Conservation (phyloP, 2,113 vertebrate species). For the Chinchilla lanigera region DNA sequence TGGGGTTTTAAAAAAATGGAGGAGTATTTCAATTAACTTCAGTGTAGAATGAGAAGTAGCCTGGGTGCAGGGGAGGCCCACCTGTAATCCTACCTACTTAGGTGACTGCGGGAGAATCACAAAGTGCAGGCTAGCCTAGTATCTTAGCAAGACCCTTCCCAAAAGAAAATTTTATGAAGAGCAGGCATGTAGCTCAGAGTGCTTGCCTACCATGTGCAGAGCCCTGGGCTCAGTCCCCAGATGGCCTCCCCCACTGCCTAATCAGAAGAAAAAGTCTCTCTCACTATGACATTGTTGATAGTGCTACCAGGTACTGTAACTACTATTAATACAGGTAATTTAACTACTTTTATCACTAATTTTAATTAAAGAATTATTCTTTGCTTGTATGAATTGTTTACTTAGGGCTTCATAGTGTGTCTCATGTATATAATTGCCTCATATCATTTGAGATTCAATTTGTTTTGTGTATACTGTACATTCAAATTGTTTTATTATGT, state of each 20-base stretch:
- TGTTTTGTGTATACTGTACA: background rate
- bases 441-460: conserved; percentile 33
- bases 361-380: background rate
- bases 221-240: background rate
- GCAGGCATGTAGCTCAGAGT: background rate
- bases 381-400: conserved; percentile 14
- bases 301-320: background rate
- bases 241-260: too few relatives aligned
- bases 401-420: background rate
- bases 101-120: background rate
- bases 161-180: background rate
- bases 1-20: background rate
- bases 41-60: background rate
- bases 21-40: background rate
- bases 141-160: background rate
- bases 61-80: background rate
- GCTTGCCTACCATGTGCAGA: background rate
- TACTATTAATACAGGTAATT: background rate
- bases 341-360: background rate
- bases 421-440: background rate
- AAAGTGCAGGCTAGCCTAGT: background rate
- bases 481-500: background rate
- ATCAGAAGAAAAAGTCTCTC: background rate
- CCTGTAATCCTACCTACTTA: background rate
- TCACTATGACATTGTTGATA: background rate